Evolutionary conservation across 23 tunicate genomes (phyloP), one percentile per base, ranked within the genome.

Genomic region (Corella eumyota): DNA sequence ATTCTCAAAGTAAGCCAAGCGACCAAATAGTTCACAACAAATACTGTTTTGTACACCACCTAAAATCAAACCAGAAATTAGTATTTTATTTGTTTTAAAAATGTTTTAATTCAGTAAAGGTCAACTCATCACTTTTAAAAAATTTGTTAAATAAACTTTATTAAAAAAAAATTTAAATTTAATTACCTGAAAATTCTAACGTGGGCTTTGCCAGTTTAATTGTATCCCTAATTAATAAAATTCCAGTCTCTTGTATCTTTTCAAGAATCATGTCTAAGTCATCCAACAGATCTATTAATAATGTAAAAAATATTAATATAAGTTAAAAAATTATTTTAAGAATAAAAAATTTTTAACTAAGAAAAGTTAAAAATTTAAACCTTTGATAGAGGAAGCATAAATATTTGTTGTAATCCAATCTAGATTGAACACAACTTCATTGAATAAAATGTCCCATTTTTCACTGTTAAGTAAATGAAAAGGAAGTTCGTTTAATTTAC

Each of bases 141-240:
- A n/a, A n/a, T n/a, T n/a, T n/a, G n/a, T n/a, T n/a, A n/a, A 64
- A n/a, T 22, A 26, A 28, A 30, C 9, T 23, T 13, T 60, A 28
- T 30, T 28, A 6, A 60, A 11, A 7, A 40, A 9, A 15, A 40
- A 40, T 15, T 9, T 15, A 40, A 15, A 40, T 40, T 15, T 40
- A 15, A 9, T 9, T 34, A 85, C 95, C 95, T 77, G 71, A 63
- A 36, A 85, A 85, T 46, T 85, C 95, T 22, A 85, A 40, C 0
- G 95, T 85, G 26, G 95, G 85, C 58, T 85, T 85, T 28, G 85
- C 95, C 19, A 85, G 79, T 50, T 75, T 71, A 19, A 85, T 19
- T 6, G 84, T 78, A 30, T 85, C 79, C 3, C 70, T 57, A 25
- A 85, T 60, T 3, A 85, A 51, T 0, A 56, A 6, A 30, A 77